These are phyloP conservation scores for Sparidentex hasta DNA, from an alignment of 2,797 vertebrate species.

Conservation along the genomic window DNA sequence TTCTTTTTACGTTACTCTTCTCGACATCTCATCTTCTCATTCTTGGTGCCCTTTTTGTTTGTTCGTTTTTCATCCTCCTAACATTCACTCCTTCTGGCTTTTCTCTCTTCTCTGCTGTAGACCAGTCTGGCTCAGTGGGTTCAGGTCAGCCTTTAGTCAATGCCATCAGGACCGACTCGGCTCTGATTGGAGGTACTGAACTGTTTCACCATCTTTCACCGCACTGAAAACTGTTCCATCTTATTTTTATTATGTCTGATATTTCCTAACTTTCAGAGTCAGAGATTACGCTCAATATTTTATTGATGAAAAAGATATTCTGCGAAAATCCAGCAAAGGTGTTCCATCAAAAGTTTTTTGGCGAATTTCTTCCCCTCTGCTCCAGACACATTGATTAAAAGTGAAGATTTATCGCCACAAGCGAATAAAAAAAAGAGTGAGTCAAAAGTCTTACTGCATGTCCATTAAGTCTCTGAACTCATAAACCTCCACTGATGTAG, in stretches of 20 bases:
- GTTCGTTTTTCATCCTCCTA: background rate
- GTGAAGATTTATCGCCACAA: background rate
- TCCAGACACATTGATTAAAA: background rate
- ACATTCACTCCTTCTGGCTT: background rate
- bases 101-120: slow-evolving; percentile 78
- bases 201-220: background rate
- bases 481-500: slow-evolving; percentile 43
- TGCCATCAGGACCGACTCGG: slow-evolving; percentile 90
- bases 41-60: background rate
- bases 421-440: slow-evolving; percentile 4
- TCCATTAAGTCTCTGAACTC: slow-evolving; percentile 42
- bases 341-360: slow-evolving; percentile 11
- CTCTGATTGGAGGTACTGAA: slow-evolving; percentile 93
- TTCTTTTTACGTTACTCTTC: background rate
- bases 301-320: background rate
- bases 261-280: slow-evolving; percentile 3
- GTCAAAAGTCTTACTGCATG: slow-evolving; percentile 21
- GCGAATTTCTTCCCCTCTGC: background rate
- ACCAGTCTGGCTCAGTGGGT: slow-evolving; percentile 90
- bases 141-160: slow-evolving; percentile 90
- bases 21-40: background rate
- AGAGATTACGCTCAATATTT: slow-evolving; percentile 11
- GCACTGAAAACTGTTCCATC: background rate
- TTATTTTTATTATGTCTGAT: slow-evolving; percentile 21
- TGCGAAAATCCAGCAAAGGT: slow-evolving; percentile 7